Evolutionary conservation across 2,888 invertebrate species (phyloP).

Genomic region (Isoperla grammatica): DNA sequence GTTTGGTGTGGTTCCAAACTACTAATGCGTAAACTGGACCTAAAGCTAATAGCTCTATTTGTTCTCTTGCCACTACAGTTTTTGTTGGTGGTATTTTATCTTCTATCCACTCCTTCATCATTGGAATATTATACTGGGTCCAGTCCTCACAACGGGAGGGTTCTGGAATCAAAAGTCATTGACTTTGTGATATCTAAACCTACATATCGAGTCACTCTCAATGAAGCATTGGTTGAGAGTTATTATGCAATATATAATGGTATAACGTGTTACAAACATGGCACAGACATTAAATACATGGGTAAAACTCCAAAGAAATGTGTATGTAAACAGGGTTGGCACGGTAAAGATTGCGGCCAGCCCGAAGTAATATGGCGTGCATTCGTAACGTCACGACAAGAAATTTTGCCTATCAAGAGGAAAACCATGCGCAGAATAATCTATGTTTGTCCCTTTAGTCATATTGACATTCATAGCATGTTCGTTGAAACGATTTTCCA

Average conservation of each 20-base stretch:
- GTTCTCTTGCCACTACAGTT: constrained; percentile 34
- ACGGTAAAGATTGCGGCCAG: constrained; percentile 59
- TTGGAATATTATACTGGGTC: constrained; percentile 24
- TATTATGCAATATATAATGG: constrained; percentile 31
- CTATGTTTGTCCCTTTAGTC: constrained; percentile 49
- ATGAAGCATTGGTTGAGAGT: not conserved
- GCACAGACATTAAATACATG: constrained; percentile 44
- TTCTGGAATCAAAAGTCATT: constrained; percentile 5
- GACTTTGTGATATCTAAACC: too few species aligned
- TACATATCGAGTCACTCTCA: constrained; percentile 4
- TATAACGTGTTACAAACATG: constrained; percentile 36
- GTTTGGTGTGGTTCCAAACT: too few species aligned
- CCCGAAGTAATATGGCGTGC: constrained; percentile 63
- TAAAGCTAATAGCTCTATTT: too few species aligned
- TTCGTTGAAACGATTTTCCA: constrained; percentile 56
- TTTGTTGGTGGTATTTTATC: constrained; percentile 40
- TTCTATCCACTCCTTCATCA: constrained; percentile 33
- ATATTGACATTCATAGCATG: constrained; percentile 48
- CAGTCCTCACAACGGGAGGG: constrained; percentile 9
- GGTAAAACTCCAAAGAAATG: constrained; percentile 43
- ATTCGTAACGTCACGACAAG: constrained; percentile 52
- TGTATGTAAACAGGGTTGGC: constrained; percentile 56
- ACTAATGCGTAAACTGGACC: too few species aligned
- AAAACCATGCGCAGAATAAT: constrained; percentile 49
- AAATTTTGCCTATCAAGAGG: constrained; percentile 44